Evolutionary conservation across 1,140 invertebrate species (phyloP), one percentile per base, ranked within the genome.

Genomic region (Octopus sinensis): DNA sequence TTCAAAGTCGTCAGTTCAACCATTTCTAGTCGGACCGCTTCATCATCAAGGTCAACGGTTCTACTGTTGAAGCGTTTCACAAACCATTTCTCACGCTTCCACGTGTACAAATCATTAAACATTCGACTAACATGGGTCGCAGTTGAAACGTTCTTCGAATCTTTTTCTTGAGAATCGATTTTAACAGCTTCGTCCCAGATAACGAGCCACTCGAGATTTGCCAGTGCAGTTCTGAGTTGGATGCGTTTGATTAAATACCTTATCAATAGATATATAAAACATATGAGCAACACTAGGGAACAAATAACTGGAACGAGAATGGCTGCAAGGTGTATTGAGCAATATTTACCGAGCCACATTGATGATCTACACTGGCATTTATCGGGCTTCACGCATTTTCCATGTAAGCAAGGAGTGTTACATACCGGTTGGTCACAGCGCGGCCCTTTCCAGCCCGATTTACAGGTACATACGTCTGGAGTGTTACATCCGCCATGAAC

Each of bases 11-110:
- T 84, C 51, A 85, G 78, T 23, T 76, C 53, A 4, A 86, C 83
- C 30, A 86, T 79, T 53, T 86, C 85, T 53, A 80, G 76, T 73
- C 83, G 75, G 5, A 86, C 30, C 30, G 17, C 53, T 75, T 82
- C 79, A 81, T 82, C 62, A 79, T 84, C 81, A 4, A 84, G 79
- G 75, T 83, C 71, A 56, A 86, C 53, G 4, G 83, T 71, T 53
- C 83, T 82, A 82, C 81, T 82, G 43, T 84, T 73, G 17, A 73
- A n/a, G 17, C 30, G 17, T 23, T 17, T 9, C 68, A 73, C 9
- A 73, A 73, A 12, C 68, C 68, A 73, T 17, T 12, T 73, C 30
- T 23, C 17, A n/a, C 13, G 17, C 7, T 73, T 73, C 68, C 68
- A 73, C 17, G 17, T 73, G 68, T 73, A 73, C 6, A 73, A n/a